Conservation (phyloP, 23 tunicate genomes). For the Diplosoma virens region DNA sequence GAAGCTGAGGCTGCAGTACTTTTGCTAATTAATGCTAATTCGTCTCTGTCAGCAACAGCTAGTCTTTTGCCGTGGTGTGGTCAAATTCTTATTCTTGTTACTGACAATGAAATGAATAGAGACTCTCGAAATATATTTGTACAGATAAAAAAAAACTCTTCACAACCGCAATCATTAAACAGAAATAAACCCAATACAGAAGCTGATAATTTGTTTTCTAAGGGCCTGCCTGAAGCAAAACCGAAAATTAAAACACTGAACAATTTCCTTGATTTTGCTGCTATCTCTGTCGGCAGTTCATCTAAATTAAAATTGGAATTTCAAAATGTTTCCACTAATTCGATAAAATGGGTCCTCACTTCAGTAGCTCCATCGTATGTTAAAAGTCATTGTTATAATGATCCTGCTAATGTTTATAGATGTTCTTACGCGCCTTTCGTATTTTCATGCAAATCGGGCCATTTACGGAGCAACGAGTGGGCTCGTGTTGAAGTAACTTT, state of each 20-base stretch:
- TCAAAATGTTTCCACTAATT: conserved; percentile 41
- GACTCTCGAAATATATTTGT: conserved; percentile 44
- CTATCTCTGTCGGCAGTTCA: too few species aligned
- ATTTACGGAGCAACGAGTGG: conserved; percentile 57
- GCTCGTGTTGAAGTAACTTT: conserved; percentile 72
- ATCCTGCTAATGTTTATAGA: not conserved
- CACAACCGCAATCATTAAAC: not conserved
- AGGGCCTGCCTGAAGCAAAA: too few species aligned
- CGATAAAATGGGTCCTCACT: conserved; percentile 40
- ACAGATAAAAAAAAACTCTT: conserved; percentile 52
- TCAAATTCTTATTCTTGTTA: conserved; percentile 53
- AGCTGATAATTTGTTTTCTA: too few species aligned
- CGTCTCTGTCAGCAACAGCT: conserved; percentile 49
- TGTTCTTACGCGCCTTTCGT: conserved; percentile 63
- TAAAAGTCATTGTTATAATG: not conserved
- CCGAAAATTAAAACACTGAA: too few species aligned
- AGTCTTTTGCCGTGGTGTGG: conserved; percentile 83
- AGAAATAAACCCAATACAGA: too few species aligned
- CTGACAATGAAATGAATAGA: conserved; percentile 27
- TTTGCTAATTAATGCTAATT: conserved; percentile 64
- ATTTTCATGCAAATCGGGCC: conserved; percentile 63
- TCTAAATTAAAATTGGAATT: conserved; percentile 70
- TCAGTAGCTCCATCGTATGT: conserved; percentile 61
- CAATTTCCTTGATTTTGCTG: too few species aligned
- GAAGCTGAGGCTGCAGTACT: conserved; percentile 82